A percentile compares a stretch with the other conserved stretches of the same genome.
Conservation (phyloP, 2,113 vertebrate genomes). For the Poeciliopsis occidentalis region DNA sequence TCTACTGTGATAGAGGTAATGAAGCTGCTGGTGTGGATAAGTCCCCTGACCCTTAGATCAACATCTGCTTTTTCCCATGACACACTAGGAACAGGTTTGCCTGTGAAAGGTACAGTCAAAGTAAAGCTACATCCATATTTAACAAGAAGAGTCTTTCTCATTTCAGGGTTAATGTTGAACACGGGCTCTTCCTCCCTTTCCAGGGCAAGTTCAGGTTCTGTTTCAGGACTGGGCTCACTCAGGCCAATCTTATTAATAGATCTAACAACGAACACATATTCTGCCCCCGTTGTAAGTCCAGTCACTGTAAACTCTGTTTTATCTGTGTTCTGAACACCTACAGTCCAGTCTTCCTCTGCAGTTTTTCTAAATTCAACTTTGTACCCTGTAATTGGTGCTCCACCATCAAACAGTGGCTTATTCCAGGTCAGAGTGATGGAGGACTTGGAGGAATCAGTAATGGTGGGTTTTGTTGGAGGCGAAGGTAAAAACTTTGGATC, state of each 20-base stretch:
- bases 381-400: constrained; percentile 90
- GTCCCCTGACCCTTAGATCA: constrained; percentile 89
- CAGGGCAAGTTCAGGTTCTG: constrained; percentile 88
- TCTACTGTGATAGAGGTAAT: constrained; percentile 84
- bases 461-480: constrained; percentile 89
- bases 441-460: constrained; percentile 89
- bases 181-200: constrained; percentile 95
- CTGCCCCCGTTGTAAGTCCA: constrained; percentile 85
- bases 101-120: constrained; percentile 90
- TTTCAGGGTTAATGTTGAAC: constrained; percentile 92
- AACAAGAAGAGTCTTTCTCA: constrained; percentile 92
- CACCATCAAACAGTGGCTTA: constrained; percentile 96
- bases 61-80: constrained; percentile 92
- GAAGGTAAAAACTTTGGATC: constrained; percentile 93
- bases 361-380: constrained; percentile 90
- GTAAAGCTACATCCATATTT: constrained; percentile 93
- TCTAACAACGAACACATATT: constrained; percentile 90
- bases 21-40: constrained; percentile 88
- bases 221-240: constrained; percentile 91
- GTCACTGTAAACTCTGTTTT: constrained; percentile 90
- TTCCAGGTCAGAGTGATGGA: constrained; percentile 90
- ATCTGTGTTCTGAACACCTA: constrained; percentile 86
- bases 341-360: constrained; percentile 89
- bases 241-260: constrained; percentile 93
- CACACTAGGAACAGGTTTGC: constrained; percentile 90